Evolutionary conservation across 2,113 vertebrate species (phyloP).

Genomic region (Tapirus terrestris): DNA sequence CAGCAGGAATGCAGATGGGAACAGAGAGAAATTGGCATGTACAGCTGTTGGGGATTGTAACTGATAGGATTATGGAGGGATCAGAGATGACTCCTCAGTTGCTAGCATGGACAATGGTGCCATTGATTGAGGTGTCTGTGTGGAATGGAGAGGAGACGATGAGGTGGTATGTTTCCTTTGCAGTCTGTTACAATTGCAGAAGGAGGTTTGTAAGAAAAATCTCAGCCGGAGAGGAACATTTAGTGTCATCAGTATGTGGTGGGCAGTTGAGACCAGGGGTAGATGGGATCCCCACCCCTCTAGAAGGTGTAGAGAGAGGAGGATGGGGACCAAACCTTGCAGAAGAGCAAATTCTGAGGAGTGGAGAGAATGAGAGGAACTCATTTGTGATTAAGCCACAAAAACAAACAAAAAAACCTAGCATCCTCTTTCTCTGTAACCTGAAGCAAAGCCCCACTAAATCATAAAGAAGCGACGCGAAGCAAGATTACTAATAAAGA

Average conservation of each 20-base stretch:
- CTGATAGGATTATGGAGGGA: not conserved
- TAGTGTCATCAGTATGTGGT: not conserved
- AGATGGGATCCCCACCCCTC: not conserved
- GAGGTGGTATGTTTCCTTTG: not conserved
- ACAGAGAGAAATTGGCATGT: not conserved
- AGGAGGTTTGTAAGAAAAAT: not conserved
- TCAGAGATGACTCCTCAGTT: not conserved
- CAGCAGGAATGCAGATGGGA: not conserved
- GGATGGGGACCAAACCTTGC: not conserved
- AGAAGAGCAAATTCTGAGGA: not conserved
- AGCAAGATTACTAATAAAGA: not conserved
- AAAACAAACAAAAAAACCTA: not conserved
- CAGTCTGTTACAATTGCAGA: fast-evolving
- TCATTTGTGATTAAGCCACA: not conserved
- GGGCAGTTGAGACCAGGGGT: not conserved
- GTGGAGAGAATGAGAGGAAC: not conserved
- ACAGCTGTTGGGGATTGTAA: too few relatives aligned
- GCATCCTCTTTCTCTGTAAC: not conserved
- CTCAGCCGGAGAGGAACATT: not conserved
- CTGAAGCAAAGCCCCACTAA: not conserved
- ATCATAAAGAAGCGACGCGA: not conserved
- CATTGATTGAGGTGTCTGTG: not conserved
- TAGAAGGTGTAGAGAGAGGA: not conserved
- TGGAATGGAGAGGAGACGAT: not conserved
- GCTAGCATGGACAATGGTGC: not conserved